Evolutionary conservation across 2,797 vertebrate genomes (phyloP).

Genomic region (Diglossa cyanea): DNA sequence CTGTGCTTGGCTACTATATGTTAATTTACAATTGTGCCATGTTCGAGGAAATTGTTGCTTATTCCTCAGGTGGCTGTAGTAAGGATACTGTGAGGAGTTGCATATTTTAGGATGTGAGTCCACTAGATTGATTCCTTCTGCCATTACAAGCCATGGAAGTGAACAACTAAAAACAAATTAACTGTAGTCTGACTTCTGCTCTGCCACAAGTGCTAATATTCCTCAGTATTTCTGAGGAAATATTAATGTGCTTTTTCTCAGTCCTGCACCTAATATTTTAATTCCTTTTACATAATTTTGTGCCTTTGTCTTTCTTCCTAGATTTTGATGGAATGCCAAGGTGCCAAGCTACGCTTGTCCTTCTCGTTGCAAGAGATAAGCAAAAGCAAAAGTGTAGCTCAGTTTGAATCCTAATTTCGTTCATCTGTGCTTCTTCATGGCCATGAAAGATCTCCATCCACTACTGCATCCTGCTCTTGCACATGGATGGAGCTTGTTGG

Average conservation of each 20-base stretch:
- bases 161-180: background rate
- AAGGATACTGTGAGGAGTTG: background rate
- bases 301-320: background rate
- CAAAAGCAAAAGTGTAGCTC: background rate
- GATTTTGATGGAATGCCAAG: background rate
- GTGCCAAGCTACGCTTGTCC: background rate
- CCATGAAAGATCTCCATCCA: background rate
- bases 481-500: background rate
- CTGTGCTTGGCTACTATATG: constrained; percentile 2
- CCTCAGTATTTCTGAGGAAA: background rate
- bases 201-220: background rate
- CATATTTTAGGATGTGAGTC: background rate
- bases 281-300: background rate
- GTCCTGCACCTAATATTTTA: background rate
- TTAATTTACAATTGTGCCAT: background rate
- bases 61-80: background rate
- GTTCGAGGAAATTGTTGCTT: background rate
- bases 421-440: background rate
- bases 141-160: background rate
- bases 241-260: background rate
- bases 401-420: background rate
- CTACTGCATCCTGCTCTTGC: background rate
- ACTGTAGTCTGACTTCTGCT: background rate
- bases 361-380: background rate
- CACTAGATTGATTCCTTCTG: background rate